Percentiles rank a stretch among this genome's conserved stretches.
These are phyloP conservation scores for Porites divaricata DNA, from an alignment of 92 coral and sea anemone species.

Conservation along the genomic window DNA sequence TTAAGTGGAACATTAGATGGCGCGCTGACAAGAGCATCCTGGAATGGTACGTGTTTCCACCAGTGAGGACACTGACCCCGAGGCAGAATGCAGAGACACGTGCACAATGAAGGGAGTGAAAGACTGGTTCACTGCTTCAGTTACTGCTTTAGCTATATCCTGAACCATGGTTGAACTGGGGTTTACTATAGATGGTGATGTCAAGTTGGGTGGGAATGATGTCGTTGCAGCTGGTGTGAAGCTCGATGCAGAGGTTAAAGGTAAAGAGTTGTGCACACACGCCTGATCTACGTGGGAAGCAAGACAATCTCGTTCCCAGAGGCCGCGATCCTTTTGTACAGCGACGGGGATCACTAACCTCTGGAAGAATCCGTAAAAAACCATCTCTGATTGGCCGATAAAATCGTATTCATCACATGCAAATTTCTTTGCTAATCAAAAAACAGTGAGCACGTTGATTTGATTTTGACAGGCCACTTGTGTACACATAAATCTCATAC, in stretches of 20 bases:
- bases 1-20: not conserved
- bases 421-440: too few relatives aligned
- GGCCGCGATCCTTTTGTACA: too few relatives aligned
- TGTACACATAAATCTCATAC: too few relatives aligned
- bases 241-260: not conserved
- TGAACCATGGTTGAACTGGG: not conserved
- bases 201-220: not conserved
- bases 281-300: not conserved
- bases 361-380: too few relatives aligned
- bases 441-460: too few relatives aligned
- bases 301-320: too few relatives aligned
- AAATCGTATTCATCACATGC: too few relatives aligned
- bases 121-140: slow-evolving; percentile 17
- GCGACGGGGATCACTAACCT: too few relatives aligned
- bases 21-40: slow-evolving; percentile 20
- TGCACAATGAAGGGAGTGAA: slow-evolving; percentile 3
- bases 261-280: not conserved
- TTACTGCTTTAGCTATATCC: slow-evolving; percentile 8
- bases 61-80: slow-evolving; percentile 1
- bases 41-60: slow-evolving; percentile 11
- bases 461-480: too few relatives aligned
- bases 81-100: not conserved
- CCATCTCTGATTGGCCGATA: too few relatives aligned
- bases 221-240: not conserved
- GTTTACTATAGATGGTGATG: not conserved